Base-by-base conservation (phyloP, 2,888 invertebrate species). In the Agrotis clavis region DNA sequence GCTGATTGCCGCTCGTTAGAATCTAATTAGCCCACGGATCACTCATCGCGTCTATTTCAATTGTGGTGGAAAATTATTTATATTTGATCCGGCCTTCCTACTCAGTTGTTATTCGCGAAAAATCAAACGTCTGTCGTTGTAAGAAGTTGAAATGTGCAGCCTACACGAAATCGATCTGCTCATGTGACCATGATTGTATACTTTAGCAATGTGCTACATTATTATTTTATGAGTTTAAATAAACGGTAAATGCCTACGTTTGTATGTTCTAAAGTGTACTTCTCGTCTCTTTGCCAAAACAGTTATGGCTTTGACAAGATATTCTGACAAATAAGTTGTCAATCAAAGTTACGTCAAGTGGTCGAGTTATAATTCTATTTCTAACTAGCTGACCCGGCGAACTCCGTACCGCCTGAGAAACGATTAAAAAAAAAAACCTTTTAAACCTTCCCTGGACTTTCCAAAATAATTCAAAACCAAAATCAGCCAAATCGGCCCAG, bases 21-120 rank as follows among this genome's bases (percentile, higher is more conserved):
- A 92, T 92, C 94, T 95, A 96, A 96, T 96, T 96, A 96, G 95
- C 94, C 90, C 93, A 92, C 87, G 90, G 92, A 94, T 96, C 96
- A 93, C 91, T 96, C 96, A 92, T 70, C 96, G 88, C 89, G 87
- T 91, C 93, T 94, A 93, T 95, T 94, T 93, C 87, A 91, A 95
- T 91, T 89, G 87, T 83, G 81, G 81, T 48, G 87, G 90, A 92
- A 94, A 91, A 93, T 92, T 81, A 92, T 92, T 92, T 91, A 90
- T 93, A 93, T 83, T 79, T 80, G 81, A 86, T 84, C 69, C 85
- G 87, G 84, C 87, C 87, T 86, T 85, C 85, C 82, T 79, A 85
- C 81, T 83, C 75, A 54, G 71, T 76, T 77, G 82, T 79, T 86
- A 88, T 88, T 89, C 86, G 90, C 90, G 88, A 90, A 89, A 88